Base-by-base conservation (phyloP, 2,797 vertebrate genomes). In the Coregonus sp. region DNA sequence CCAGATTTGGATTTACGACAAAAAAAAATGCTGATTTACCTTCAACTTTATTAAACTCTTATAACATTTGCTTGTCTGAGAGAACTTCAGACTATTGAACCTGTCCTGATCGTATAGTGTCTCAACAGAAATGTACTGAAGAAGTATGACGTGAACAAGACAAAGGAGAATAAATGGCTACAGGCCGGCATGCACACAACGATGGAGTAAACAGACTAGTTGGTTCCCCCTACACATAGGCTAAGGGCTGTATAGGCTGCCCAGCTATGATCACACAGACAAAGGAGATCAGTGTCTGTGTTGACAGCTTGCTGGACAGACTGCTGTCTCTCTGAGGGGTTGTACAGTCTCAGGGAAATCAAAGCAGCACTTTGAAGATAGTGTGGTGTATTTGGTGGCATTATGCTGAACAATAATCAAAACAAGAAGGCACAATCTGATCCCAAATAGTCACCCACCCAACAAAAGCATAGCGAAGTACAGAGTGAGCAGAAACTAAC, bases 1-100 rank as follows among this genome's bases (percentile, higher is more conserved):
- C 79, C 80, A 15, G 76, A 76, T 78, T 76, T 82, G 78, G 84
- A 92, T 81, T 89, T 82, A 85, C 82, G 86, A 91, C 87, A 90
- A 82, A 68, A 80, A 84, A 86, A 87, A 83, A 72, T 75, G 82
- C 88, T 82, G 89, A 91, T 92, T 84, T 86, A 92, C 92, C 92
- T 91, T 92, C 85, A 92, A 89, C 82, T 88, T 93, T 93, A 93
- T 93, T 93, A 84, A 92, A 90, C 89, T 90, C 86, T 89, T 78
- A 88, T 89, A 88, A 88, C 89, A 91, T 89, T 91, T 90, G 33
- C 90, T 90, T 89, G 82, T 91, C 87, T 91, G 85, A 87, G 87
- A 90, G 86, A 89, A 92, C 86, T 91, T 84, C 89, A 91, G 84
- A 90, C 90, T 91, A 89, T 83, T 88, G 82, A 72, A 52, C 12